Evolutionary conservation across 1,140 invertebrate genomes (phyloP).

Genomic region (Kradibia gibbosae): DNA sequence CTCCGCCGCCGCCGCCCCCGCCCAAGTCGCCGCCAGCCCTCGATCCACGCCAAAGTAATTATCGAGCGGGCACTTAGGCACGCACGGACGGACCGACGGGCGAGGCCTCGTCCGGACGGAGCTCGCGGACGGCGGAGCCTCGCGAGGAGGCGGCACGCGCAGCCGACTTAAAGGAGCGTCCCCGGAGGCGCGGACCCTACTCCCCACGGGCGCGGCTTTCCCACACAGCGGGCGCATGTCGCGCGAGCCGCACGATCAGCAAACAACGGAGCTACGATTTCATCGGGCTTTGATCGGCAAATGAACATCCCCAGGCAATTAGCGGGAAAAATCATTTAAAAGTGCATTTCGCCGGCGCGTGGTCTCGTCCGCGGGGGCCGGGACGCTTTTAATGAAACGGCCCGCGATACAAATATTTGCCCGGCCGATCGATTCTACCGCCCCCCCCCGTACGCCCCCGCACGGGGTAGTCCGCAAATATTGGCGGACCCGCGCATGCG

Average conservation of each 20-base stretch:
- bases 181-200: not conserved
- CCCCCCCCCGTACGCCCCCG: too few relatives aligned
- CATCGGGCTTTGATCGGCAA: slow-evolving; percentile 11
- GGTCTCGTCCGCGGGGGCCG: not conserved
- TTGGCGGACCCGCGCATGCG: not conserved
- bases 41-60: too few relatives aligned
- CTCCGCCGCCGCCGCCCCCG: not conserved
- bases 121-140: not conserved
- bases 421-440: not conserved
- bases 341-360: not conserved
- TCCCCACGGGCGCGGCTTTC: slow-evolving; percentile 14
- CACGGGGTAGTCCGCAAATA: too few relatives aligned
- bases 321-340: slow-evolving; percentile 32
- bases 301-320: slow-evolving; percentile 8
- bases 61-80: too few relatives aligned
- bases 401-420: slow-evolving; percentile 25
- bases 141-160: slow-evolving; percentile 14
- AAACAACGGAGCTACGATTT: not conserved
- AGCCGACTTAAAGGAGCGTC: slow-evolving; percentile 18
- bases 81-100: too few relatives aligned
- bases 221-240: slow-evolving; percentile 20
- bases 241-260: slow-evolving; percentile 11
- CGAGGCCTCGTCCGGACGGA: too few relatives aligned
- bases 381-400: slow-evolving; percentile 15
- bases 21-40: not conserved